Conservation (phyloP, 2,888 invertebrate genomes). For the Bugulina stolonifera region DNA sequence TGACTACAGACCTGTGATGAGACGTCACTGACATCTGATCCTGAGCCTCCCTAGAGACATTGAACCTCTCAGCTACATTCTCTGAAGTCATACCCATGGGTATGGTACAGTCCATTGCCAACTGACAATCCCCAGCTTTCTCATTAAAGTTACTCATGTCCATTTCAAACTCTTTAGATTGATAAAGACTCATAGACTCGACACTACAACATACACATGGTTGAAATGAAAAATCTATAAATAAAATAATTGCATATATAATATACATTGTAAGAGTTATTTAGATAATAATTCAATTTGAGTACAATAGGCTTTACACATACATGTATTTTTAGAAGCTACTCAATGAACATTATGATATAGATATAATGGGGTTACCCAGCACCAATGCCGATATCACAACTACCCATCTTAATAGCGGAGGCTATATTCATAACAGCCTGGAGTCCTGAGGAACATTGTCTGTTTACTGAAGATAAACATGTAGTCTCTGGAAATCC, state of each 20-base stretch:
- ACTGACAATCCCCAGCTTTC: slow-evolving; percentile 36
- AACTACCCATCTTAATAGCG: slow-evolving; percentile 42
- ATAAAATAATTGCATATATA: too few species aligned
- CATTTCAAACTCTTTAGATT: slow-evolving; percentile 28
- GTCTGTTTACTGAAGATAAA: slow-evolving; percentile 39
- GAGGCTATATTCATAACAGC: slow-evolving; percentile 47
- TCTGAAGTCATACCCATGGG: slow-evolving; percentile 53
- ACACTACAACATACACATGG: slow-evolving; percentile 34
- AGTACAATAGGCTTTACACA: too few species aligned
- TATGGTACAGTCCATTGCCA: slow-evolving; percentile 38
- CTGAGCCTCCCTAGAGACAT: slow-evolving; percentile 41
- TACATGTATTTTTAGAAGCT: too few species aligned
- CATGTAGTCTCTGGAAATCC: slow-evolving; percentile 45
- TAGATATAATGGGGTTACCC: slow-evolving; percentile 36
- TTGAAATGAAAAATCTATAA: neutral
- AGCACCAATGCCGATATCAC: slow-evolving; percentile 42
- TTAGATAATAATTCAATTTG: too few species aligned
- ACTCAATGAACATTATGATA: too few species aligned
- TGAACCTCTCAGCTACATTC: slow-evolving; percentile 47
- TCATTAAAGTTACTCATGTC: slow-evolving; percentile 34
- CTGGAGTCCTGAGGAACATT: slow-evolving; percentile 49
- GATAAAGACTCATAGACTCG: slow-evolving; percentile 41
- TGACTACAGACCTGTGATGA: slow-evolving; percentile 40
- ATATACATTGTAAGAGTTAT: too few species aligned
- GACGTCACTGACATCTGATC: slow-evolving; percentile 44